A percentile compares a stretch with the other conserved stretches of the same genome.
These are phyloP conservation scores for Cryptotis parvus DNA, from an alignment of 2,113 vertebrate species.

Conservation along the genomic window DNA sequence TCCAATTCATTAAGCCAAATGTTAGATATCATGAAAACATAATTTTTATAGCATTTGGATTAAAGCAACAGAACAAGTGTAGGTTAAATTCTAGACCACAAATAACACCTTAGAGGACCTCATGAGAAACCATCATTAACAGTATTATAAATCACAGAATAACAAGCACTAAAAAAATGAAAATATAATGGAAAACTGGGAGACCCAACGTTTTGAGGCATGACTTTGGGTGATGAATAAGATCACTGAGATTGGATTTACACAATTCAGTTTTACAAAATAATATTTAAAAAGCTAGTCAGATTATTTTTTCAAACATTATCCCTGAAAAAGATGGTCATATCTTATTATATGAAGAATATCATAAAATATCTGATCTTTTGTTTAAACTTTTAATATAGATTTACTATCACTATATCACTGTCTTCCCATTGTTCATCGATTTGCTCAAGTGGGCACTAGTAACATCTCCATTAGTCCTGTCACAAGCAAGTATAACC, in stretches of 20 bases:
- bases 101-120: neutral
- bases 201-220: neutral
- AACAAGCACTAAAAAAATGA: too few relatives aligned
- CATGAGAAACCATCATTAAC: too few relatives aligned
- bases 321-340: constrained; percentile 48
- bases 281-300: neutral
- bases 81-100: neutral
- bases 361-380: neutral
- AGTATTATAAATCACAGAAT: too few relatives aligned
- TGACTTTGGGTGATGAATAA: too few relatives aligned
- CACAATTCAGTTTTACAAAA: neutral
- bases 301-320: constrained; percentile 7
- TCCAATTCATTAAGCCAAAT: constrained; percentile 28
- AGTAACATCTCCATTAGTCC: too few relatives aligned
- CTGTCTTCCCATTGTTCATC: too few relatives aligned
- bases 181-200: neutral
- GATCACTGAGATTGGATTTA: neutral
- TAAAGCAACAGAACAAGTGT: constrained; percentile 1
- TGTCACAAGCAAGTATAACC: too few relatives aligned
- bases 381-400: neutral
- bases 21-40: neutral
- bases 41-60: neutral
- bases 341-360: neutral
- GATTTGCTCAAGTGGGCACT: too few relatives aligned
- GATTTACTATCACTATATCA: too few relatives aligned